phyloP scores from a whole-genome alignment of 2,888 invertebrate genomes.

The Perdita meconis region DNA sequence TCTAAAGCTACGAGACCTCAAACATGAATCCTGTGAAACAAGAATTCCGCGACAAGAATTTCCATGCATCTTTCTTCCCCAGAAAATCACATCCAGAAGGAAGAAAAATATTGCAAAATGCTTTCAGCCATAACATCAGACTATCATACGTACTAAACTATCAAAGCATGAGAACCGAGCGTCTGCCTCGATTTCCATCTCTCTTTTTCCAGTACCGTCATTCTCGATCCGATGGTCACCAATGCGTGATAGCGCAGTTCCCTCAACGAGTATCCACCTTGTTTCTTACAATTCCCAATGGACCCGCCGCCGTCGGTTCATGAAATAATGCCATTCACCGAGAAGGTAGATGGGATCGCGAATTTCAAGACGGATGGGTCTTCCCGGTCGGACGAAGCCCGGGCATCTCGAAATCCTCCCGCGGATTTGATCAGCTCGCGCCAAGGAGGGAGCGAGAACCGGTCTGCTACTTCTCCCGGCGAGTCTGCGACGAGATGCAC shows the following conservation, averaged over 20 bases:
- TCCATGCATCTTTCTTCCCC: no score
- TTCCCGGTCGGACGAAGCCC: constrained; percentile 18
- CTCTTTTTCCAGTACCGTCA: no score
- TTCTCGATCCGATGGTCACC: no score
- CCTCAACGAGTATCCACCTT: background rate
- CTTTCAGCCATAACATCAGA: no score
- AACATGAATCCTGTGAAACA: no score
- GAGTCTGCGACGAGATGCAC: constrained; percentile 44
- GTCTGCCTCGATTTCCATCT: no score
- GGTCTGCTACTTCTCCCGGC: constrained; percentile 44
- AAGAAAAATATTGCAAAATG: no score
- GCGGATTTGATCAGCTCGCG: constrained; percentile 63
- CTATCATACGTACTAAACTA: no score
- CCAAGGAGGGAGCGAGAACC: constrained; percentile 38
- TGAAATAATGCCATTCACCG: constrained; percentile 59
- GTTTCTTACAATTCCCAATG: background rate
- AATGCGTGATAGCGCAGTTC: background rate
- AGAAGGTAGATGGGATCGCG: constrained; percentile 48
- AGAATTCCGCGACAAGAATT: no score
- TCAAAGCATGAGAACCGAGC: no score
- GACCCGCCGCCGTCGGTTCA: constrained; percentile 16
- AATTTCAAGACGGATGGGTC: constrained; percentile 57
- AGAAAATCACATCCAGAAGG: no score
- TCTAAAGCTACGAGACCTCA: no score
- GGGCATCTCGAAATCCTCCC: constrained; percentile 56